Evolutionary conservation across 2,113 vertebrate species (phyloP), one percentile per base, ranked within the genome.

Genomic region (Phycodurus eques): DNA sequence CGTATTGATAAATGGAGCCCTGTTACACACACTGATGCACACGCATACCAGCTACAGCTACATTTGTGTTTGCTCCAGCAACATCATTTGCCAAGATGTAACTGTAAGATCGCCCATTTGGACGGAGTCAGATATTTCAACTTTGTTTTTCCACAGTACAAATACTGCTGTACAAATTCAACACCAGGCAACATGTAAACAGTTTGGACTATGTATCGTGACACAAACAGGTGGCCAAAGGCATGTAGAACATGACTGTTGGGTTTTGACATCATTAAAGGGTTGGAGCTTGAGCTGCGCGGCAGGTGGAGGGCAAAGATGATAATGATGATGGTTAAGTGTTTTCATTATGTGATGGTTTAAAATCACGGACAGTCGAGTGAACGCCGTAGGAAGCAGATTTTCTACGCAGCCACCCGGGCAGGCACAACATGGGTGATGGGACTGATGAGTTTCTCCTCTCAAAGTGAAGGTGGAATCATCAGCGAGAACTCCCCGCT

Each of bases 291-390:
- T 61, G 72, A 65, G 56, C 75, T 31, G 74, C 73, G 79, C 43
- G 46, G 65, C 72, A 65, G 81, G 77, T 42, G 64, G 80, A 79
- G 72, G 71, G 69, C 73, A 20, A 61, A 2, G 71, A n/a, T 82
- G 80, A 57, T 27, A n/a, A 59, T 67, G 72, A 83, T 62, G 74
- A 74, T 80, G 80, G 83, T 85, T 71, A 79, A 70, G 73, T 79
- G 81, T 62, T 88, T 88, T 88, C 87, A 88, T 88, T 81, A 89
- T 77, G 79, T 77, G 83, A 87, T 81, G 77, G 68, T 71, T 85
- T 83, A 75, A 78, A 83, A 85, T 84, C 80, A 77, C 81, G 79
- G 76, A 78, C 75, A 79, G 80, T 68, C 65, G 71, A 42, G 39
- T 76, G 67, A 70, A 75, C 53, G 11, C 71, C 69, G n/a, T 31